Conservation (phyloP, 2,888 invertebrate species). For the Heliconius hortense region DNA sequence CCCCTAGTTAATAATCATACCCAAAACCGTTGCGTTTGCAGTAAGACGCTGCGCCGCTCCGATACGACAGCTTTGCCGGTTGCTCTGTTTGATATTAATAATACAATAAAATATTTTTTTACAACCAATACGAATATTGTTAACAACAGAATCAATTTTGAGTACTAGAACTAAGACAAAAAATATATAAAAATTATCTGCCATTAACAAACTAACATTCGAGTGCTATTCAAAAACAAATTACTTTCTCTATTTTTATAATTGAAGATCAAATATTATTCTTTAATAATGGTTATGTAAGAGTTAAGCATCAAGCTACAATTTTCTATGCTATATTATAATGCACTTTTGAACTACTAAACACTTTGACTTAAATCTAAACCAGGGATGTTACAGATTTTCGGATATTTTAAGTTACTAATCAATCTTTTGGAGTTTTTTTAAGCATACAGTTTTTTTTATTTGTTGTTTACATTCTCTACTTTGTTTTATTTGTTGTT, state of each 20-base stretch:
- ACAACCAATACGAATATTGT: too few species aligned
- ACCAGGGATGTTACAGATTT: background rate
- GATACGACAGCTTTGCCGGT: background rate
- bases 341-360: slow-evolving; percentile 12
- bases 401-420: too few species aligned
- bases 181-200: background rate
- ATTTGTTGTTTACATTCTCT: too few species aligned
- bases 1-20: too few species aligned
- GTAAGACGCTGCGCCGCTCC: too few species aligned
- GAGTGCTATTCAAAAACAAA: background rate
- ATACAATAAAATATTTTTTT: background rate
- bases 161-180: background rate
- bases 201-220: background rate
- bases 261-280: background rate
- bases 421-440: too few species aligned
- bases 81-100: background rate
- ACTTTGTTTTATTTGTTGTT: too few species aligned
- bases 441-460: too few species aligned
- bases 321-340: slow-evolving; percentile 13
- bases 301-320: slow-evolving; percentile 12
- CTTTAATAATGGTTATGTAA: background rate
- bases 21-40: too few species aligned
- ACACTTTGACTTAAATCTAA: slow-evolving; percentile 28
- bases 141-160: background rate
- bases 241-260: background rate